These are phyloP conservation scores for Epirrhoe alternata DNA, from an alignment of 2,888 invertebrate genomes.

Conservation along the genomic window DNA sequence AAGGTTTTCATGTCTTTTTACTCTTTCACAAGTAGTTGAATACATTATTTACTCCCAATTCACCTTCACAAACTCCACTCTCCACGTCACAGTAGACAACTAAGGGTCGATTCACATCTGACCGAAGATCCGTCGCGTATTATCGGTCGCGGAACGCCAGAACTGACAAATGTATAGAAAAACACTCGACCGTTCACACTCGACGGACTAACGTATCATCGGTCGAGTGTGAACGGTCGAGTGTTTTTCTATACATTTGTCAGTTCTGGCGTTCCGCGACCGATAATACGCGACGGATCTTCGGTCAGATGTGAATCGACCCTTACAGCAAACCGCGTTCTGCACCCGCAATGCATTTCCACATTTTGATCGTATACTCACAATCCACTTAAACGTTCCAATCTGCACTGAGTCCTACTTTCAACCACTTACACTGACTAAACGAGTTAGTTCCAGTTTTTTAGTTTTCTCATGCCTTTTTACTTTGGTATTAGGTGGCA, in stretches of 20 bases:
- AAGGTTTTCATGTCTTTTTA: not conserved
- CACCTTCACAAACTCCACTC: conserved; percentile 10
- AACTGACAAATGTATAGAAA: too few species aligned
- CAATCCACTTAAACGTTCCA: conserved; percentile 25
- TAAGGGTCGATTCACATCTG: too few species aligned
- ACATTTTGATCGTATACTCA: conserved; percentile 21
- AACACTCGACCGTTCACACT: too few species aligned
- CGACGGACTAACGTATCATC: too few species aligned
- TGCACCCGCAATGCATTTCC: conserved; percentile 14
- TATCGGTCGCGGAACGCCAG: too few species aligned
- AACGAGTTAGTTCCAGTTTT: conserved; percentile 12
- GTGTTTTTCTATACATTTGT: too few species aligned
- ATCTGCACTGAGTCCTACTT: conserved; percentile 20
- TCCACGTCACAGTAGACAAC: conserved; percentile 8
- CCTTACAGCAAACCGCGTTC: conserved; percentile 4
- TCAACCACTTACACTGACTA: conserved; percentile 8
- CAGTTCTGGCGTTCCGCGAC: too few species aligned
- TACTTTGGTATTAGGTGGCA: not conserved
- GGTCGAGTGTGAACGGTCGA: too few species aligned
- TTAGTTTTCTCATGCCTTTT: conserved; percentile 10
- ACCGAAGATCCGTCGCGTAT: too few species aligned
- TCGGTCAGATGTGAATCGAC: too few species aligned
- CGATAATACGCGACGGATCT: too few species aligned
- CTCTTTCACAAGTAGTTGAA: not conserved
- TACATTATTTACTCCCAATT: conserved; percentile 6